Conservation (phyloP, 2,797 vertebrate genomes). For the Artibeus jamaicensis region DNA sequence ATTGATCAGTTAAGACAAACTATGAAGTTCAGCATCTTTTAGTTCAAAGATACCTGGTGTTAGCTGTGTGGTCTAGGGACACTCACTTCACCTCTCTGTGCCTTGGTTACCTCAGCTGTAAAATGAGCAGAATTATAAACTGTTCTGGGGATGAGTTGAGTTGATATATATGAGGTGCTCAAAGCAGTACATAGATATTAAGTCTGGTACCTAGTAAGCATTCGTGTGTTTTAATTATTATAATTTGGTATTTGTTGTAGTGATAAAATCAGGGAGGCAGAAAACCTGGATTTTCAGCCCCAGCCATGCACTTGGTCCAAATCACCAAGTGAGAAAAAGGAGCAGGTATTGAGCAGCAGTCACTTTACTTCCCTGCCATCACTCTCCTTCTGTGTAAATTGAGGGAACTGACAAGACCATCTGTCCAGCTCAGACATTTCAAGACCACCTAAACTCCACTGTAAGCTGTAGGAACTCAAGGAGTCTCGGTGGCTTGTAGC, state of each 20-base stretch:
- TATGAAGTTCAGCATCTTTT: neutral
- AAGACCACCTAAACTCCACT: neutral
- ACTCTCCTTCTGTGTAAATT: slow-evolving; percentile 4
- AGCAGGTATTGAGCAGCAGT: neutral
- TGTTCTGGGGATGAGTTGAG: neutral
- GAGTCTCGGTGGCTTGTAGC: neutral
- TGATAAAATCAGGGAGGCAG: neutral
- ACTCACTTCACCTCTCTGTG: neutral
- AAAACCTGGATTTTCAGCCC: neutral
- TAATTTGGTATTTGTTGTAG: neutral
- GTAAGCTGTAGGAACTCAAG: neutral
- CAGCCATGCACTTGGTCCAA: too few relatives aligned
- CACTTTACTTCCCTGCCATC: neutral
- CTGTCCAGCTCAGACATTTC: neutral
- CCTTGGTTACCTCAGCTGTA: neutral
- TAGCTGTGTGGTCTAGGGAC: neutral
- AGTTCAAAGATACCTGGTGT: neutral
- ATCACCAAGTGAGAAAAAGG: too few relatives aligned
- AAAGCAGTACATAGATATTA: neutral
- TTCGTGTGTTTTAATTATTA: neutral
- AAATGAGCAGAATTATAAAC: neutral
- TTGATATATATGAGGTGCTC: neutral
- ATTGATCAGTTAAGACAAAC: neutral
- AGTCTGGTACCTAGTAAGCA: neutral
- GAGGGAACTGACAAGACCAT: neutral